Percentiles rank a stretch among this genome's conserved stretches.
These are phyloP conservation scores for Sitophilus oryzae DNA, from an alignment of 1,140 invertebrate species.

Conservation along the genomic window DNA sequence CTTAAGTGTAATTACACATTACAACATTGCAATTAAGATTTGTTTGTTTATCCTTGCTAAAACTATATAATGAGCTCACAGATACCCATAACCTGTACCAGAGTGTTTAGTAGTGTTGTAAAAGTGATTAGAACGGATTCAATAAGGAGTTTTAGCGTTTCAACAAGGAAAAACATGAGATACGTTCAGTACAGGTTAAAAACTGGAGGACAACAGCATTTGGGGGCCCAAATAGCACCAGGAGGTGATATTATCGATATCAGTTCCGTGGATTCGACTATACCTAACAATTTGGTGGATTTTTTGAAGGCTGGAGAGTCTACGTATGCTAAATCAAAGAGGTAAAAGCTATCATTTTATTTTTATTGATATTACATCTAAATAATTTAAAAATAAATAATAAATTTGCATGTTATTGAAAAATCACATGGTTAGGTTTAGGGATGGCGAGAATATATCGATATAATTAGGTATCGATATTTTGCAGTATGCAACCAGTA, in stretches of 20 bases:
- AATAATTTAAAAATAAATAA: no score
- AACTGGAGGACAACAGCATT: slow-evolving; percentile 47
- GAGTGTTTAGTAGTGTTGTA: neutral
- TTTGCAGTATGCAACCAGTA: no score
- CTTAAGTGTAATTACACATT: no score
- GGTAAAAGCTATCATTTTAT: no score
- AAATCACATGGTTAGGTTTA: no score
- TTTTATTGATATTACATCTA: no score
- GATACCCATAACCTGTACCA: neutral
- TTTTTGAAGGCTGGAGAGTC: slow-evolving; percentile 50
- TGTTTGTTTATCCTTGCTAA: no score
- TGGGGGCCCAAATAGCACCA: slow-evolving; percentile 51
- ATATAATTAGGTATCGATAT: no score
- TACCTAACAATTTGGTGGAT: slow-evolving; percentile 54
- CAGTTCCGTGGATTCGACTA: slow-evolving; percentile 51
- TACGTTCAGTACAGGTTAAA: slow-evolving; percentile 53
- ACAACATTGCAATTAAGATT: no score
- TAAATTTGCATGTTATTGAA: no score
- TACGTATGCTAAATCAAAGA: slow-evolving; percentile 50
- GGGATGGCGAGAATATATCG: no score
- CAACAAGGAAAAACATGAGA: slow-evolving; percentile 36
- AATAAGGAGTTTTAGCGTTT: slow-evolving; percentile 33
- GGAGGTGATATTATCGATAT: slow-evolving; percentile 55
- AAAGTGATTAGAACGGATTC: no score
- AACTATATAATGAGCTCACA: neutral